Evolutionary conservation across 2,797 vertebrate genomes (phyloP), one percentile per base, ranked within the genome.

Genomic region (Enteromius argenteus): DNA sequence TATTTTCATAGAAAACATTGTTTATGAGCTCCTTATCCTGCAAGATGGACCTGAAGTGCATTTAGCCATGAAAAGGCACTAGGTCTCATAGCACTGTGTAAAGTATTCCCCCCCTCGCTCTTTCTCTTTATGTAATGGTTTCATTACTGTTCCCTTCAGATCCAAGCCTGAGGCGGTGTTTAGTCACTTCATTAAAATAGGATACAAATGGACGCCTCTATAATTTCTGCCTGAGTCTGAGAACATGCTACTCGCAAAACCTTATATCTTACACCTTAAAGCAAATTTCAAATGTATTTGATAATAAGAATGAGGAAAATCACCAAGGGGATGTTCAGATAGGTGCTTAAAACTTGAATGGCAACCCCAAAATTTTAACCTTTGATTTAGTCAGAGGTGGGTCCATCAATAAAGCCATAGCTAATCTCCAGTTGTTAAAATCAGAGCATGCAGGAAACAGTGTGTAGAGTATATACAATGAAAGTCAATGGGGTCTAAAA

Each of bases 121-220:
- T 69, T 74, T 19, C 30, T 68, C 77, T 87, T 88, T 80, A 84
- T 89, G 86, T 89, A 91, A 92, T 92, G 87, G 86, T 88, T 89
- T 93, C 90, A 91, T 92, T 90, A 89, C 86, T 85, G 84, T 89
- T 89, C 89, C 87, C 85, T 90, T 93, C 89, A 91, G 85, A 91
- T 90, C 88, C 51, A 86, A 75, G 90, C 94, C 91, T 5, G 60
- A 86, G 92, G 93, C 91, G 58, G 89, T 90, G 90, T 92, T 91
- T 92, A 92, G 92, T 90, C 89, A 90, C 94, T 94, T 93, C 92
- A 94, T 93, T 94, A 91, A 93, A 93, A 93, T 58, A 21, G 86
- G 90, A 91, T 90, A 92, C 92, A 92, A 93, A 91, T 86, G 88
- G 89, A 92, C 84, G 87, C 85, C 86, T 49, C 82, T 88, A 88